Conservation (phyloP, 2,888 invertebrate species). For the Thumatha senex region DNA sequence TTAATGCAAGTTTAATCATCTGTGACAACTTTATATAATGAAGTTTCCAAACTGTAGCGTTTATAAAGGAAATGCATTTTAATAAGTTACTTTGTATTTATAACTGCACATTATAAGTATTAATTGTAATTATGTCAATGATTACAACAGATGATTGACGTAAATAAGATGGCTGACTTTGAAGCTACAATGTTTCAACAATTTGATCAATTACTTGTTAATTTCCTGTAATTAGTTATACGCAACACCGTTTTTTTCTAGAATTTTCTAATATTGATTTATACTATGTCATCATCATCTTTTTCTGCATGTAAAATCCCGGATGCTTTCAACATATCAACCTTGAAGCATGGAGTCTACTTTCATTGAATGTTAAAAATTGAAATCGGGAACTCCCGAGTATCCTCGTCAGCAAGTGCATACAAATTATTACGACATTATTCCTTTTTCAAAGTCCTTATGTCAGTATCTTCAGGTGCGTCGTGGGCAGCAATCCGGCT, state of each 20-base stretch:
- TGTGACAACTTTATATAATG: no score
- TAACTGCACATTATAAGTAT: background rate
- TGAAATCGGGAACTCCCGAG: no score
- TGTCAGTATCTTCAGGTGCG: no score
- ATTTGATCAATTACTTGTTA: constrained; percentile 6
- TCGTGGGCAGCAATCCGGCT: no score
- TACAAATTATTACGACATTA: no score
- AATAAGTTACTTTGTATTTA: background rate
- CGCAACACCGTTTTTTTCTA: background rate
- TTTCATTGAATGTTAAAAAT: no score
- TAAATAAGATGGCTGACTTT: constrained; percentile 2
- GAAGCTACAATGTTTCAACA: constrained; percentile 7
- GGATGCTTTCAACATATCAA: background rate
- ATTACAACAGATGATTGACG: constrained; percentile 3
- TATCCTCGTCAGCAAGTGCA: no score
- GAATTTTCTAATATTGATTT: background rate
- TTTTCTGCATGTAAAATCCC: background rate
- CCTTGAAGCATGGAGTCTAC: no score
- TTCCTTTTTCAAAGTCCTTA: no score
- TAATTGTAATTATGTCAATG: background rate
- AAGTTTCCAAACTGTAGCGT: no score
- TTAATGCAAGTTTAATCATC: no score
- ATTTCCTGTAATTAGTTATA: constrained; percentile 8
- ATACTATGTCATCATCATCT: background rate
- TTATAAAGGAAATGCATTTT: no score